These are phyloP conservation scores for Sarcophaga subvicina DNA, from an alignment of 2,888 invertebrate genomes.

Conservation along the genomic window DNA sequence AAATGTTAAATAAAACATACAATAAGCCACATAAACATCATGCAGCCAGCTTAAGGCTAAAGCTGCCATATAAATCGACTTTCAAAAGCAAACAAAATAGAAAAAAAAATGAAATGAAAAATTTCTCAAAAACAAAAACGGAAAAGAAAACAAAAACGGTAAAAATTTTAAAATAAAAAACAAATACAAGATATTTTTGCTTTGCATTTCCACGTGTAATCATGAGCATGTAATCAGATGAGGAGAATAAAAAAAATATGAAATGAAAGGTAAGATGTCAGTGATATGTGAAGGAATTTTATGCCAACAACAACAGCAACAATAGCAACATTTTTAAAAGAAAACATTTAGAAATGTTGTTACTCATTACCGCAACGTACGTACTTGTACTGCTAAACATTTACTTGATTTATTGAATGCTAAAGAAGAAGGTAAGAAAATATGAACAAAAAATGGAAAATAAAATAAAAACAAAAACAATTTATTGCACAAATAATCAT, in stretches of 20 bases:
- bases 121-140: background rate
- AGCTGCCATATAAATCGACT: slow-evolving; percentile 51
- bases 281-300: too few relatives aligned
- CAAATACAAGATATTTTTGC: too few relatives aligned
- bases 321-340: slow-evolving; percentile 20
- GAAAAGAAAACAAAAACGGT: too few relatives aligned
- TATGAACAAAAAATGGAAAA: too few relatives aligned
- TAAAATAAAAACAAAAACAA: too few relatives aligned
- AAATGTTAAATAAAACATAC: slow-evolving; percentile 39
- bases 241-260: too few relatives aligned
- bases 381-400: too few relatives aligned
- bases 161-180: too few relatives aligned
- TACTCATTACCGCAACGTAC: background rate
- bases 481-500: too few relatives aligned
- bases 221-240: too few relatives aligned
- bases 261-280: too few relatives aligned
- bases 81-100: slow-evolving; percentile 16
- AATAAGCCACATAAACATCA: slow-evolving; percentile 52
- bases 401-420: background rate
- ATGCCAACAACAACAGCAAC: background rate
- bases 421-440: background rate
- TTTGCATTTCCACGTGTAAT: too few relatives aligned
- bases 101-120: background rate
- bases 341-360: background rate
- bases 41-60: slow-evolving; percentile 51